These are phyloP conservation scores for Orius laevigatus DNA, from an alignment of 1,140 invertebrate species.

Conservation along the genomic window DNA sequence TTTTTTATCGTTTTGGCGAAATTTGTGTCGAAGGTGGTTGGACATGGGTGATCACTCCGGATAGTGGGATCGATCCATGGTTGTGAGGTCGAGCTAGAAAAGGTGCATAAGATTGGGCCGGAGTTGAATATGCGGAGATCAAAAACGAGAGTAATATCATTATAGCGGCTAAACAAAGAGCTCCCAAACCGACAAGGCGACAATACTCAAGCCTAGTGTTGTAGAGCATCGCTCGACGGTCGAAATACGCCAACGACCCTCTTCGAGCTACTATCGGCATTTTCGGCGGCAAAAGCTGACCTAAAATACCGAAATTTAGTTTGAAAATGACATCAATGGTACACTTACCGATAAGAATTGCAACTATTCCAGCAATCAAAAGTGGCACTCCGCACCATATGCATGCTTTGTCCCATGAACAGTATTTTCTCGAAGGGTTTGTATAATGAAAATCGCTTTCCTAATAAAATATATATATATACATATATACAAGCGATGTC, in stretches of 20 bases:
- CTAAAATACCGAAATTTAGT: neutral
- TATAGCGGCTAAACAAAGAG: conserved; percentile 9
- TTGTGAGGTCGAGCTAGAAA: neutral
- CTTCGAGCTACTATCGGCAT: conserved; percentile 8
- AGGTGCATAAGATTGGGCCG: conserved; percentile 1
- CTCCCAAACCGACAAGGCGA: conserved; percentile 9
- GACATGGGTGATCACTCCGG: conserved; percentile 11
- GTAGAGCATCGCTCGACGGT: conserved; percentile 8
- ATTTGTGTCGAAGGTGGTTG: conserved; percentile 8
- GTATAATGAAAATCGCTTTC: conserved; percentile 4
- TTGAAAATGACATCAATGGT: neutral
- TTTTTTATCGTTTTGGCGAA: conserved; percentile 9
- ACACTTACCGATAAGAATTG: conserved; percentile 13
- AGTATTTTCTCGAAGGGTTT: neutral
- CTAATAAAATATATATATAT: neutral
- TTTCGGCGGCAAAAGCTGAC: conserved; percentile 10
- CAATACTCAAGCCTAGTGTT: conserved; percentile 10
- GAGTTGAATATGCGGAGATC: conserved; percentile 11
- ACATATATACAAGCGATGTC: neutral
- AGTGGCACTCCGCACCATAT: conserved; percentile 16
- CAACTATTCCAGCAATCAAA: conserved; percentile 9
- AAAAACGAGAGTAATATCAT: conserved; percentile 12
- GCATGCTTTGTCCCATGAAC: conserved; percentile 13
- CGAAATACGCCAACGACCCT: conserved; percentile 5
- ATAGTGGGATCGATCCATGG: conserved; percentile 6